phyloP scores from a whole-genome alignment of 2,113 vertebrate species.

The Dascyllus trimaculatus region DNA sequence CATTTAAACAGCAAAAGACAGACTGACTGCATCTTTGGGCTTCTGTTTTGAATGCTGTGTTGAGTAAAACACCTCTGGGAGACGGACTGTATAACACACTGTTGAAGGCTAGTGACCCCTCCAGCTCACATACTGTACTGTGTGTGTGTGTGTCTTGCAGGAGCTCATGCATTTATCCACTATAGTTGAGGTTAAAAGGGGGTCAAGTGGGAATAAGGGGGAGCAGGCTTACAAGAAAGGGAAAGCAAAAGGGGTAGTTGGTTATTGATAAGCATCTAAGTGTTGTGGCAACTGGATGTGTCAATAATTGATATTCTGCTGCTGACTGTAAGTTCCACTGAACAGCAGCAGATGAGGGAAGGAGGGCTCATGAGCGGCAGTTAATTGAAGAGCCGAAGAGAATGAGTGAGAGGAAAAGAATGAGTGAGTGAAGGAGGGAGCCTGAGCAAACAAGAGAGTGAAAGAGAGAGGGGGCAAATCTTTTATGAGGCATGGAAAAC shows the following conservation, averaged over 20 bases:
- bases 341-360: neutral
- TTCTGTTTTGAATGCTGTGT: neutral
- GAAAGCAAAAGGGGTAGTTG: neutral
- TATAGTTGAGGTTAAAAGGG: slow-evolving; percentile 4
- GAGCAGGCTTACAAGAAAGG: neutral
- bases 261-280: slow-evolving; percentile 26
- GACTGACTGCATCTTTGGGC: slow-evolving; percentile 6
- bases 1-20: slow-evolving; percentile 12
- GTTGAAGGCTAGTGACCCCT: slow-evolving; percentile 23
- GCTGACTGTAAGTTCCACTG: neutral
- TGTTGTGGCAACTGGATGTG: slow-evolving; percentile 5
- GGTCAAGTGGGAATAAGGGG: neutral
- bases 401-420: slow-evolving; percentile 20
- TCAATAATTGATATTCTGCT: neutral
- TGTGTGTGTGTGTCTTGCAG: neutral
- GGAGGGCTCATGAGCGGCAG: slow-evolving; percentile 13
- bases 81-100: slow-evolving; percentile 29
- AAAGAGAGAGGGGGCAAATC: slow-evolving; percentile 58
- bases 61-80: slow-evolving; percentile 26
- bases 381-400: slow-evolving; percentile 40
- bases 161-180: neutral
- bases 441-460: slow-evolving; percentile 58
- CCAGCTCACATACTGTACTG: neutral
- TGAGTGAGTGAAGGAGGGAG: slow-evolving; percentile 48
- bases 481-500: slow-evolving; percentile 70